A percentile compares a stretch with the other conserved stretches of the same genome.
Conservation (phyloP, 2,113 vertebrate genomes). For the Pygoscelis adeliae region DNA sequence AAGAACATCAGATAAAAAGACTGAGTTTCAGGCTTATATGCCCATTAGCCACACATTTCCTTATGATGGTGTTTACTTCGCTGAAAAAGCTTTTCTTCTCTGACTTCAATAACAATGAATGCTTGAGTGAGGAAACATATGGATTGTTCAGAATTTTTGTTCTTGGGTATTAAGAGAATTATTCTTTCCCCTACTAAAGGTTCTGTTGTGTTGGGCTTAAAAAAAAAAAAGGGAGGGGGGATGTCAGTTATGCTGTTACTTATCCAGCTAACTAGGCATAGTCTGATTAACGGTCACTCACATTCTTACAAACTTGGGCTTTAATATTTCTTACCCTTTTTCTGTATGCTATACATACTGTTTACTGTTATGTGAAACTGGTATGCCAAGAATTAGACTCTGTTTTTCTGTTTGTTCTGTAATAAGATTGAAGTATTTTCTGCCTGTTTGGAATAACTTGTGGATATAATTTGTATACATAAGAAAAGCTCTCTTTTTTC, state of each 20-base stretch:
- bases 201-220: not conserved
- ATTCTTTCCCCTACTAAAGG: not conserved
- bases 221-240: fast-evolving
- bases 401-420: constrained; percentile 3
- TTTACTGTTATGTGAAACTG: not conserved
- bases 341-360: not conserved
- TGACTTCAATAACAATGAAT: not conserved
- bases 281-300: not conserved
- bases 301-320: not conserved
- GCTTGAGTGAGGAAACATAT: not conserved
- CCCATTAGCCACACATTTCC: not conserved
- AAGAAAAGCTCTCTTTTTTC: not conserved
- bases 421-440: not conserved
- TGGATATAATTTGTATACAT: not conserved
- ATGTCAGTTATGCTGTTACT: not conserved
- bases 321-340: not conserved
- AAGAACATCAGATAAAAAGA: not conserved
- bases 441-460: not conserved
- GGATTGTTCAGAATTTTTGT: not conserved
- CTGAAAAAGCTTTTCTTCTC: not conserved
- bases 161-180: not conserved
- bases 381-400: not conserved
- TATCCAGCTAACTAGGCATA: not conserved
- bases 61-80: not conserved
- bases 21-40: not conserved